Conservation (phyloP, 2,888 invertebrate genomes). For the Apamea crenata region DNA sequence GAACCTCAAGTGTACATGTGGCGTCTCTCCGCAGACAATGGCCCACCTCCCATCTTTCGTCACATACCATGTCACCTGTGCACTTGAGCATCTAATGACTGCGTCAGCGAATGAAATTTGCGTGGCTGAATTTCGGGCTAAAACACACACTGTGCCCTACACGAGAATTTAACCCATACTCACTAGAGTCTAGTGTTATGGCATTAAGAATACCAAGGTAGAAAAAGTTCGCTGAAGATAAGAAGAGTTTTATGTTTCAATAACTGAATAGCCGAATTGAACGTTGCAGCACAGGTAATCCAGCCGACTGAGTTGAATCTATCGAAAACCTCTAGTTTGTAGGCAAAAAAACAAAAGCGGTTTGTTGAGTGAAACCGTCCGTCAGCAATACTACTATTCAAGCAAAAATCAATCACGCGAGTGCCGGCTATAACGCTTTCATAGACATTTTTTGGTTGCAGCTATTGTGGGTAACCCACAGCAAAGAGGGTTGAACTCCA, state of each 20-base stretch:
- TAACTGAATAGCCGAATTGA: not conserved
- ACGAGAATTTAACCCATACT: not conserved
- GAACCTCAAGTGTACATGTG: not conserved
- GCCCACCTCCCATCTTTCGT: not conserved
- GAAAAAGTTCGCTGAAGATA: not conserved
- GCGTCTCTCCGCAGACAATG: not conserved
- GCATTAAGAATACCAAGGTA: too few species aligned
- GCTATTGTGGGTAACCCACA: not conserved
- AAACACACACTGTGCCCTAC: not conserved
- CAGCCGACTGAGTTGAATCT: not conserved
- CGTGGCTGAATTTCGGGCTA: not conserved
- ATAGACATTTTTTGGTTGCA: conserved; percentile 9
- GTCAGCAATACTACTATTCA: conserved; percentile 19
- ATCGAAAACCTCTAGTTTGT: conserved; percentile 14
- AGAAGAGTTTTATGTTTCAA: not conserved
- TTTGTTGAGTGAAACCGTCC: conserved; percentile 10
- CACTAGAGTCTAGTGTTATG: not conserved
- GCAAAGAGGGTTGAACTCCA: conserved; percentile 4
- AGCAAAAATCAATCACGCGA: conserved; percentile 28
- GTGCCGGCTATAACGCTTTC: not conserved
- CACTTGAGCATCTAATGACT: not conserved
- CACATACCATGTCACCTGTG: not conserved
- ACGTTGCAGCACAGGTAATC: not conserved
- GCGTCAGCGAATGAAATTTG: not conserved
- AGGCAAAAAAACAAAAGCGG: not conserved